Evolutionary conservation across 2,888 invertebrate genomes (phyloP).

Genomic region (Anthrax anthrax): DNA sequence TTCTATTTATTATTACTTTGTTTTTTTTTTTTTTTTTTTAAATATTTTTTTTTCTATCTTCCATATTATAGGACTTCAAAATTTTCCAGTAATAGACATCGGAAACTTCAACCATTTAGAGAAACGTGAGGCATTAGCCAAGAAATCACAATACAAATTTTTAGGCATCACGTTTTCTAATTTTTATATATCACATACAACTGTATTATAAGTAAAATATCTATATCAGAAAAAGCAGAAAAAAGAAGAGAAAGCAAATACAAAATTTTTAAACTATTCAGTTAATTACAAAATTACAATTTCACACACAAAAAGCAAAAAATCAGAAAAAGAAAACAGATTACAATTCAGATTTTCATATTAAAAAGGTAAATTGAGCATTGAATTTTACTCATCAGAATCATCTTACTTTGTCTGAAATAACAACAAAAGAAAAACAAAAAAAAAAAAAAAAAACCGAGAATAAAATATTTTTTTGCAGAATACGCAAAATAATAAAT

Average conservation of each 20-base stretch:
- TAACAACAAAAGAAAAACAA: no score
- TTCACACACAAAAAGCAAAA: not conserved
- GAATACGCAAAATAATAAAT: no score
- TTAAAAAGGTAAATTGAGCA: no score
- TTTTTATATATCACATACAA: not conserved
- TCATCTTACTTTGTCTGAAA: no score
- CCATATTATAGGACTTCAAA: slow-evolving; percentile 65
- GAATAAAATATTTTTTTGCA: no score
- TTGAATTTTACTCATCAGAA: no score
- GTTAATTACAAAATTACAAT: no score
- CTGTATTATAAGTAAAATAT: not conserved
- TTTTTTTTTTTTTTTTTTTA: no score
- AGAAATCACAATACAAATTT: no score
- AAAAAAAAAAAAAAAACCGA: no score
- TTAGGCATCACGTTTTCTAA: slow-evolving; percentile 8
- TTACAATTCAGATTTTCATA: not conserved
- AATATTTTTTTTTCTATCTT: slow-evolving; percentile 12
- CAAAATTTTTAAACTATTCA: not conserved
- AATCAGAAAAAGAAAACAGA: not conserved
- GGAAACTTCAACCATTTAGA: slow-evolving; percentile 92
- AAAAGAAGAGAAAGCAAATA: not conserved
- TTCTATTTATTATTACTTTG: no score
- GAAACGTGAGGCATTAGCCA: slow-evolving; percentile 62
- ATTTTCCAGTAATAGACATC: slow-evolving; percentile 95
- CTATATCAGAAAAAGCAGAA: not conserved